Evolutionary conservation across 2,888 invertebrate genomes (phyloP).

Genomic region (Mimachlamys varia): DNA sequence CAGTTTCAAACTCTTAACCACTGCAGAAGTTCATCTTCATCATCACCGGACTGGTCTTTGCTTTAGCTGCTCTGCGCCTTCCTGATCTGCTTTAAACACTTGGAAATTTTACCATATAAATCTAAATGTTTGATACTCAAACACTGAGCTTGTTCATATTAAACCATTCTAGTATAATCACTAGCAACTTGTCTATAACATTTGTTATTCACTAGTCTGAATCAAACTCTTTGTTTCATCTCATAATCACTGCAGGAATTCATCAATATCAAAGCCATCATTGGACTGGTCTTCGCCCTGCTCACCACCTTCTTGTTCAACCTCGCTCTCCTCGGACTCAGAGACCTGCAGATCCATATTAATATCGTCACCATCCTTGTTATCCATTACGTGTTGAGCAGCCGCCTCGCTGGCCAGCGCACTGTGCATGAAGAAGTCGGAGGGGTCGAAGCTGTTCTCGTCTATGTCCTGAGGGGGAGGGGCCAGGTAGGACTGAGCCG

Average conservation of each 20-base stretch:
- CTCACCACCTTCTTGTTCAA: slow-evolving; percentile 56
- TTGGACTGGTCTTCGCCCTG: slow-evolving; percentile 59
- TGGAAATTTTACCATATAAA: too few relatives aligned
- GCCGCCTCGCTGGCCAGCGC: slow-evolving; percentile 69
- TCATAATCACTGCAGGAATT: slow-evolving; percentile 60
- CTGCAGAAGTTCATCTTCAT: too few relatives aligned
- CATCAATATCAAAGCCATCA: slow-evolving; percentile 76
- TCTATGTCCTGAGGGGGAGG: slow-evolving; percentile 64
- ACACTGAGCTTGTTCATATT: too few relatives aligned
- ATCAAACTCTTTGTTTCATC: background rate
- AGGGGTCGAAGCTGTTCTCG: slow-evolving; percentile 76
- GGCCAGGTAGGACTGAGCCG: slow-evolving; percentile 49
- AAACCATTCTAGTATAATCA: too few relatives aligned
- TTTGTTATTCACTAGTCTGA: background rate
- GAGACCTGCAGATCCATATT: slow-evolving; percentile 90
- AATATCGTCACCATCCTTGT: slow-evolving; percentile 83
- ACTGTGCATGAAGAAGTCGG: slow-evolving; percentile 76
- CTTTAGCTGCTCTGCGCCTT: too few relatives aligned
- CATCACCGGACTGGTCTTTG: too few relatives aligned
- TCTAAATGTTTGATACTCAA: too few relatives aligned
- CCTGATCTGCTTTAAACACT: too few relatives aligned
- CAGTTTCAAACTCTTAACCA: too few relatives aligned
- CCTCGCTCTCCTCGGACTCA: slow-evolving; percentile 87
- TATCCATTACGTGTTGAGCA: slow-evolving; percentile 56
- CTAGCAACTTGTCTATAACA: too few relatives aligned